These are phyloP conservation scores for Tympanoctomys barrerae DNA, from an alignment of 2,797 vertebrate species.

Conservation along the genomic window DNA sequence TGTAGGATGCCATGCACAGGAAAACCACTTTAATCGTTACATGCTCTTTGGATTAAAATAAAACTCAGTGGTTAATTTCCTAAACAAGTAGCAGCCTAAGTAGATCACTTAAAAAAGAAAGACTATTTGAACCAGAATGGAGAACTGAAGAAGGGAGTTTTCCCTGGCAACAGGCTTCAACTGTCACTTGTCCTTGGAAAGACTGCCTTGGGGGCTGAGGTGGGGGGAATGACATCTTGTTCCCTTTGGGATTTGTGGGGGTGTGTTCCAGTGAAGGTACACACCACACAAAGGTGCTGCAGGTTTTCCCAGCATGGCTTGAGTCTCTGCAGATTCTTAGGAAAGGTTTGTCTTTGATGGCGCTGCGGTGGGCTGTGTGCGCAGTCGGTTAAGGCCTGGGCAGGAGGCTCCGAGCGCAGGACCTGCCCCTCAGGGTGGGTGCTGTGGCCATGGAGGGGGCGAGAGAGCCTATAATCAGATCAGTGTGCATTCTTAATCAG, in stretches of 20 bases:
- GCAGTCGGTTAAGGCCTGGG: constrained; percentile 48
- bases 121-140: constrained; percentile 76
- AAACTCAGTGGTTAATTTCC: constrained; percentile 70
- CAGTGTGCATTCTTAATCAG: constrained; percentile 84
- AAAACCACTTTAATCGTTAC: constrained; percentile 43
- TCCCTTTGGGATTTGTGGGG: constrained; percentile 57
- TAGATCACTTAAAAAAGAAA: constrained; percentile 63
- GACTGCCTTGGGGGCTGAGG: background rate
- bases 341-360: constrained; percentile 14
- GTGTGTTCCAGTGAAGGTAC: constrained; percentile 64
- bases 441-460: constrained; percentile 71
- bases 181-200: constrained; percentile 17
- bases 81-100: constrained; percentile 69
- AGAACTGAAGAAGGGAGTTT: constrained; percentile 33
- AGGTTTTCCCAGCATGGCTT: constrained; percentile 66
- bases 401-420: constrained; percentile 19
- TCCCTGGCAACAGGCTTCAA: constrained; percentile 62
- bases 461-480: constrained; percentile 73
- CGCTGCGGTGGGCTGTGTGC: constrained; percentile 2
- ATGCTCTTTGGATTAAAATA: constrained; percentile 64
- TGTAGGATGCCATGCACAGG: background rate
- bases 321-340: constrained; percentile 78
- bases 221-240: background rate
- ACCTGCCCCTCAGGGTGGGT: constrained; percentile 71
- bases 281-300: constrained; percentile 60